Evolutionary conservation across 2,113 vertebrate genomes (phyloP).

Genomic region (Megatriorchis doriae): DNA sequence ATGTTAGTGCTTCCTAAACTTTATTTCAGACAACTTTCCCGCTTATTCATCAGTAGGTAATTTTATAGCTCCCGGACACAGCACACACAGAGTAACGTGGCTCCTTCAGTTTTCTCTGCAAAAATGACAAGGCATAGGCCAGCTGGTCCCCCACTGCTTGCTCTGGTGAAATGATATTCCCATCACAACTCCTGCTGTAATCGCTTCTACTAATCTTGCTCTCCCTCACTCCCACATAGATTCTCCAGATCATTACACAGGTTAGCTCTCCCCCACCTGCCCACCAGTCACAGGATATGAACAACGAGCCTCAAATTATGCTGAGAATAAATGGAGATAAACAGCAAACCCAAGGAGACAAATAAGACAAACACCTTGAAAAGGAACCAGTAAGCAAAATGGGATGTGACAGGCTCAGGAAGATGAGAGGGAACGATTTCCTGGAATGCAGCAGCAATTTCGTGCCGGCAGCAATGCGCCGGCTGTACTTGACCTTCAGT

Average conservation of each 20-base stretch:
- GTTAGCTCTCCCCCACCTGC: slow-evolving; percentile 24
- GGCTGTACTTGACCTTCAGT: slow-evolving; percentile 60
- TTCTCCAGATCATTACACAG: slow-evolving; percentile 44
- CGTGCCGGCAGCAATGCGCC: slow-evolving; percentile 27
- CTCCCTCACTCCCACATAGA: slow-evolving; percentile 8
- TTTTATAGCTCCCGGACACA: slow-evolving; percentile 38
- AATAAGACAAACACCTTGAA: slow-evolving; percentile 58
- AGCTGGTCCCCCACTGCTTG: slow-evolving; percentile 5
- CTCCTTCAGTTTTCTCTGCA: slow-evolving; percentile 33
- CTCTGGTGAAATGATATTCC: slow-evolving; percentile 45
- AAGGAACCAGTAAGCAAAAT: slow-evolving; percentile 41
- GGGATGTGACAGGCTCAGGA: slow-evolving; percentile 59
- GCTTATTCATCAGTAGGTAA: slow-evolving; percentile 39
- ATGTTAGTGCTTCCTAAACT: slow-evolving; percentile 34
- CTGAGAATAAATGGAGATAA: slow-evolving; percentile 63
- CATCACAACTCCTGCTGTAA: slow-evolving; percentile 41
- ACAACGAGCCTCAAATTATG: slow-evolving; percentile 43
- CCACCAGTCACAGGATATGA: slow-evolving; percentile 46
- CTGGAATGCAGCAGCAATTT: slow-evolving; percentile 62
- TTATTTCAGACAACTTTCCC: slow-evolving; percentile 58
- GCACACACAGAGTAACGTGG: not conserved
- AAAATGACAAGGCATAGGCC: not conserved
- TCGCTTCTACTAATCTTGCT: slow-evolving; percentile 27
- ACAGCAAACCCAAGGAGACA: slow-evolving; percentile 60
- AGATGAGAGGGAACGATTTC: slow-evolving; percentile 58